Evolutionary conservation across 2,888 invertebrate species (phyloP).

Genomic region (Mythimna pallens): DNA sequence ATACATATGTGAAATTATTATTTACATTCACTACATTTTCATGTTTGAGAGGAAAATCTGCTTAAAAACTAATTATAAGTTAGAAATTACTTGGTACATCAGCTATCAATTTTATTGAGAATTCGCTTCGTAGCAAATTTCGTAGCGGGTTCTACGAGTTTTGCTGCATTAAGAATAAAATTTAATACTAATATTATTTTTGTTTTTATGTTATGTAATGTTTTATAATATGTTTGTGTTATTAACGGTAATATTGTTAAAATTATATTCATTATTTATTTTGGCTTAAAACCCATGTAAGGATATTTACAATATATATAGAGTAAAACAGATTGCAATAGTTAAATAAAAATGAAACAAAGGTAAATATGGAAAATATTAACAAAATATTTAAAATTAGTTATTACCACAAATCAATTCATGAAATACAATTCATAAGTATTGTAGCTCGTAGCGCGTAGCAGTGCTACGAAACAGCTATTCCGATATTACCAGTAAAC

Average conservation of each 20-base stretch:
- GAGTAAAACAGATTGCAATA: not conserved
- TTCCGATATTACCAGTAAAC: slow-evolving; percentile 25
- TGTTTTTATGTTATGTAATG: not conserved
- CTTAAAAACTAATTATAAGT: too few relatives aligned
- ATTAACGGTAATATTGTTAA: not conserved
- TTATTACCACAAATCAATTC: not conserved
- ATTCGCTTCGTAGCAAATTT: slow-evolving; percentile 43
- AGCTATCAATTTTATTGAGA: not conserved
- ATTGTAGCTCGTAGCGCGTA: slow-evolving; percentile 63
- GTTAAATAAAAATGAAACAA: not conserved
- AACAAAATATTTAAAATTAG: not conserved
- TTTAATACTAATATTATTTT: not conserved
- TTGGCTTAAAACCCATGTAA: not conserved
- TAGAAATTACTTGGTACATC: too few relatives aligned
- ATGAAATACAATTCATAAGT: not conserved
- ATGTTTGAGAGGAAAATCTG: not conserved
- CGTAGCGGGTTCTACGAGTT: slow-evolving; percentile 53
- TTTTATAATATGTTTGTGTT: not conserved
- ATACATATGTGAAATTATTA: not conserved
- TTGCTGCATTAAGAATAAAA: not conserved
- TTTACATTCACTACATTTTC: not conserved
- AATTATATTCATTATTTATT: not conserved
- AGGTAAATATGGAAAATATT: not conserved
- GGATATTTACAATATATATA: not conserved
- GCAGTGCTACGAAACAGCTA: slow-evolving; percentile 64